Base-by-base conservation (phyloP, 2,113 vertebrate genomes). In the Ceuthmochares aereus region DNA sequence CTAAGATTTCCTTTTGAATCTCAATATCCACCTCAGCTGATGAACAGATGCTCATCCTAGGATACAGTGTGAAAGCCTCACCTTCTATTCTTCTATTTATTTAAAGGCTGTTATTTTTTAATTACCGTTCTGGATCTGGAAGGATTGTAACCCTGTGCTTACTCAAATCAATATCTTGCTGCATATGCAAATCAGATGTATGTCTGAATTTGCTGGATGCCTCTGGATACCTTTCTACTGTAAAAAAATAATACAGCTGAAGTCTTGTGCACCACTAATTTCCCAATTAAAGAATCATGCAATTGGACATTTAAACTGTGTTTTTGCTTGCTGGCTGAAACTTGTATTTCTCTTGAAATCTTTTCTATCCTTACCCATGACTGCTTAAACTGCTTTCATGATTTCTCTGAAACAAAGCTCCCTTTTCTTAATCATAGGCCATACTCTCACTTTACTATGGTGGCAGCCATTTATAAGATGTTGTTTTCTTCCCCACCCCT, bases 1-100 rank as follows among this genome's bases (percentile, higher is more conserved):
- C n/a, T 27, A 12, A 42, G 10, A 63, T 63, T 85, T 85, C 47
- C 49, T 73, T 64, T 82, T 74, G 74, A 76, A 52, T 80, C 37
- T 59, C 66, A 91, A 79, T 66, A 92, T 36, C 42, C 47, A 74
- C 32, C 63, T 89, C 82, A 86, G 62, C 63, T 90, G 58, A 67
- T 80, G 75, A 96, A 82, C 78, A 93, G 84, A 85, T 94, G 78
- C 78, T 76, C 49, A 76, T 66, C 23, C 74, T 34, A 69, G 29
- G 81, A 85, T 36, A 66, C 0, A 10, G 76, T 56, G 52, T 0
- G 5, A 87, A 94, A 91, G 20, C n/a, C 63, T 77, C 74, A 55
- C 16, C 6, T 18, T 63, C 51, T 51, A 22, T 37, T 59, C 68
- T 75, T 51, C 47, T 70, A 18, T 60, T 95, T 80, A 55, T 66